Conservation (phyloP, 2,797 vertebrate genomes). For the Percopsis omiscomaycus region DNA sequence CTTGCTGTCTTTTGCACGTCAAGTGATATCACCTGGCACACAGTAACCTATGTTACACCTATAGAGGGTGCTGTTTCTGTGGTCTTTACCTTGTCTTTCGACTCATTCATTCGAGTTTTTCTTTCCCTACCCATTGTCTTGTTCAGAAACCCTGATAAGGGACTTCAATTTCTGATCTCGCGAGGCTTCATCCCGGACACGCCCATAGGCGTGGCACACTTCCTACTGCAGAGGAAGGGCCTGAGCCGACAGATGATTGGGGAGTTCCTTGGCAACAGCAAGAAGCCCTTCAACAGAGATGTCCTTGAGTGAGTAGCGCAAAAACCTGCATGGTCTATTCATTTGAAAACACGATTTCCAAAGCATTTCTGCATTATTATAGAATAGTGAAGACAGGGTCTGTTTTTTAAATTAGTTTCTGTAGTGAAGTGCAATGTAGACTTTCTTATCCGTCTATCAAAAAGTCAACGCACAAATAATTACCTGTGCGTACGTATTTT, state of each 20-base stretch:
- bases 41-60: no score
- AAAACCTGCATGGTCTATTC: neutral
- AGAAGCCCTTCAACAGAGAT: slow-evolving; percentile 97
- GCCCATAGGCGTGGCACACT: slow-evolving; percentile 96
- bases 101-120: neutral
- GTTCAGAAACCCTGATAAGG: slow-evolving; percentile 94
- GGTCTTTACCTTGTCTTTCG: neutral
- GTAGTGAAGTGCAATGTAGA: no score
- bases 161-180: slow-evolving; percentile 97
- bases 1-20: no score
- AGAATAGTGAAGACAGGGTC: neutral
- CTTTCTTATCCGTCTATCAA: no score
- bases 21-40: no score
- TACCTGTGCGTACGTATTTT: no score
- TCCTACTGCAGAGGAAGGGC: slow-evolving; percentile 95
- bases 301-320: slow-evolving; percentile 78
- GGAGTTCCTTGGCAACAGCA: slow-evolving; percentile 98
- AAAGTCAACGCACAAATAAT: no score
- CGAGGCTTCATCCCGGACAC: slow-evolving; percentile 98
- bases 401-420: no score
- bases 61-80: no score
- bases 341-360: neutral
- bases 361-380: neutral
- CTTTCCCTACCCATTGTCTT: slow-evolving; percentile 5
- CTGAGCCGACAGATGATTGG: slow-evolving; percentile 99